These are phyloP conservation scores for Menidia beryllina DNA, from an alignment of 2,113 vertebrate species.

Conservation along the genomic window DNA sequence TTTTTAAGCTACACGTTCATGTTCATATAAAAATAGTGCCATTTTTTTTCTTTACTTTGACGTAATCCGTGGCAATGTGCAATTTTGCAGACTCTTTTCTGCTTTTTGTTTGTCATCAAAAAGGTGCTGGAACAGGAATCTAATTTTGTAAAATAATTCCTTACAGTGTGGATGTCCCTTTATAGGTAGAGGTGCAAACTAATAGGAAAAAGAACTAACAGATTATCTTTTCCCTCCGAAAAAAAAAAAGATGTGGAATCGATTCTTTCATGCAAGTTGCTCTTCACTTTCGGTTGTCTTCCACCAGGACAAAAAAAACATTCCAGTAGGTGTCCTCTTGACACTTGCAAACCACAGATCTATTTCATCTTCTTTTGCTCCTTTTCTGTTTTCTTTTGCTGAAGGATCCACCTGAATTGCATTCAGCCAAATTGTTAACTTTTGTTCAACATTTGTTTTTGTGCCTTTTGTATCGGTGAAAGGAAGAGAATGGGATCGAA, in stretches of 20 bases:
- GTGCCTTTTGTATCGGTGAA: constrained; percentile 82
- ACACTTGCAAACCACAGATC: constrained; percentile 85
- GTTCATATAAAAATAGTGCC: constrained; percentile 91
- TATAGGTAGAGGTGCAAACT: constrained; percentile 88
- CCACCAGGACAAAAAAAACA: constrained; percentile 75
- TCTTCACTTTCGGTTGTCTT: constrained; percentile 78
- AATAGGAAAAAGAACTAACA: constrained; percentile 82
- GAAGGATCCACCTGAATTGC: constrained; percentile 82
- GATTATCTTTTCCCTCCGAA: constrained; percentile 78
- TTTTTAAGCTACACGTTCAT: constrained; percentile 87
- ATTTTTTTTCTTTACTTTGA: constrained; percentile 87
- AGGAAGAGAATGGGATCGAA: constrained; percentile 82
- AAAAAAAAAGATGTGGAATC: constrained; percentile 81
- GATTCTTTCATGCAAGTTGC: constrained; percentile 82
- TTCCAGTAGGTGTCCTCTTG: constrained; percentile 82
- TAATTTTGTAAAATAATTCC: constrained; percentile 88
- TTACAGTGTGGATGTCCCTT: constrained; percentile 89
- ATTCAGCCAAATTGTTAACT: constrained; percentile 81
- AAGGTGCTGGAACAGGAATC: constrained; percentile 90
- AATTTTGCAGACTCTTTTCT: constrained; percentile 86
- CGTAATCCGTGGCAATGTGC: constrained; percentile 90
- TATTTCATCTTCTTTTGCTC: constrained; percentile 79
- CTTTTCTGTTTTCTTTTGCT: constrained; percentile 71
- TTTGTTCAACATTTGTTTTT: constrained; percentile 83
- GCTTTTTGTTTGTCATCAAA: constrained; percentile 86